Conservation (phyloP, 2,797 vertebrate genomes). For the Phylloscopus collybita region DNA sequence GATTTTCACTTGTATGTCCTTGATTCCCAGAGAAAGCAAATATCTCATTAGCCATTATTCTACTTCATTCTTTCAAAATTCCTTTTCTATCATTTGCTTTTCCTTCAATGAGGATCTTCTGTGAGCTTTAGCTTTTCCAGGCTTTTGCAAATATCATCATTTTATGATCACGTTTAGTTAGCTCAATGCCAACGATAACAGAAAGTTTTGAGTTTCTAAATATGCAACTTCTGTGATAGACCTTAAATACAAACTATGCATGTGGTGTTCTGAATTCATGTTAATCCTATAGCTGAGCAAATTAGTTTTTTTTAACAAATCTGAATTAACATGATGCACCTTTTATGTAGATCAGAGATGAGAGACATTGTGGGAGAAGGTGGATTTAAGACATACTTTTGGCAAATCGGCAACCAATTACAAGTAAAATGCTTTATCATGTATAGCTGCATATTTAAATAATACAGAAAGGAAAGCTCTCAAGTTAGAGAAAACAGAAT, state of each 20-base stretch:
- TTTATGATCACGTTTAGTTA: conserved; percentile 11
- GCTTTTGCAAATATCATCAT: not conserved
- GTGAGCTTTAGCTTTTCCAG: not conserved
- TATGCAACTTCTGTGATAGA: not conserved
- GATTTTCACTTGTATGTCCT: not conserved
- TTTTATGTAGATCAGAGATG: not conserved
- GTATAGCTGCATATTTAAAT: not conserved
- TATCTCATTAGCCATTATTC: not conserved
- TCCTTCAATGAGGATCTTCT: not conserved
- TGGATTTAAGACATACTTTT: not conserved
- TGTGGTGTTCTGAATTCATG: not conserved
- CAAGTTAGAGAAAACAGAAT: not conserved
- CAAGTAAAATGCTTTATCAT: not conserved
- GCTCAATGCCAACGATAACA: not conserved
- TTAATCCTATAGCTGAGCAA: not conserved
- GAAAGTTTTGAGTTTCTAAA: not conserved
- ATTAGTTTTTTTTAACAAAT: not conserved
- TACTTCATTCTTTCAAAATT: not conserved
- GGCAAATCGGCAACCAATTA: not conserved
- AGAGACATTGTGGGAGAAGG: not conserved
- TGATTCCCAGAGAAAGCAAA: not conserved
- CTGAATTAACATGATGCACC: not conserved
- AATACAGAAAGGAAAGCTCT: not conserved
- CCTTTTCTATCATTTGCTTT: not conserved
- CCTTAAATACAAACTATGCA: not conserved